Conservation (phyloP, 2,888 invertebrate genomes). For the Idaea biselata region DNA sequence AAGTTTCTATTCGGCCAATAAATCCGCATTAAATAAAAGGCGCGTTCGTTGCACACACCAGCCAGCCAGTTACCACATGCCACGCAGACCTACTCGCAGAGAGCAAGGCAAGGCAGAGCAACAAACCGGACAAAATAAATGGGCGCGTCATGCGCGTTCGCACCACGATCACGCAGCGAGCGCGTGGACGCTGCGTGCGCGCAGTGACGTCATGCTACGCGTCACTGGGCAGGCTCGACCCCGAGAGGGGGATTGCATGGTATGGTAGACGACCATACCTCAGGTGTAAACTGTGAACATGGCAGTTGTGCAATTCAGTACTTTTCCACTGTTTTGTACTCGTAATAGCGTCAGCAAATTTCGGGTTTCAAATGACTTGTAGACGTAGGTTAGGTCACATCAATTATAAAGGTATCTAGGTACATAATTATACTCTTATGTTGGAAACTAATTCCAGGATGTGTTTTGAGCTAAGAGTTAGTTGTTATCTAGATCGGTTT, state of each 20-base stretch:
- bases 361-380: conserved; percentile 8
- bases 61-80: neutral
- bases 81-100: neutral
- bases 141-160: conserved; percentile 1
- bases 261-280: neutral
- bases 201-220: conserved; percentile 2
- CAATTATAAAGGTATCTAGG: neutral
- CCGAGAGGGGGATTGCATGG: no score
- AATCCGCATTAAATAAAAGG: neutral
- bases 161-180: neutral
- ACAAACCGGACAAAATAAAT: conserved; percentile 1
- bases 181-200: neutral
- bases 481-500: neutral
- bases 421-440: no score
- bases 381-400: conserved; percentile 3
- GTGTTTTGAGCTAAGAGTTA: no score
- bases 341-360: conserved; percentile 34
- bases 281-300: neutral
- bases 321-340: conserved; percentile 59
- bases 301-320: conserved; percentile 25
- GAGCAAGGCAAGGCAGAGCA: neutral
- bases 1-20: neutral
- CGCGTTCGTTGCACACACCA: neutral
- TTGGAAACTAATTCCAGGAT: no score
- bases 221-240: neutral